phyloP scores from a whole-genome alignment of 2,113 vertebrate species.

The Scopus umbretta region DNA sequence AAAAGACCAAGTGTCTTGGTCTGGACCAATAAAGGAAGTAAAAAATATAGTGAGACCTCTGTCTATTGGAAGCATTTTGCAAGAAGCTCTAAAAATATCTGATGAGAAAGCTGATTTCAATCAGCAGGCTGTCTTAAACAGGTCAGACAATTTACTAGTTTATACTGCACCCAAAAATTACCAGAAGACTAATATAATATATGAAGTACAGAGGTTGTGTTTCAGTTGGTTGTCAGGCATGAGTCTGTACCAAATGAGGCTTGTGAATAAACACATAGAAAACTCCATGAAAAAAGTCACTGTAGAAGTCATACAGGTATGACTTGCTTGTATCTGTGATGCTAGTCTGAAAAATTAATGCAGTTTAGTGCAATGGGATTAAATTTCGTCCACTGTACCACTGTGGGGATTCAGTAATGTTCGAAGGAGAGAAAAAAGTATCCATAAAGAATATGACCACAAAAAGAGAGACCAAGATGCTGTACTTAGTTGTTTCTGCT shows the following conservation, averaged over 20 bases:
- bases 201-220: not conserved
- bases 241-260: not conserved
- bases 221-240: not conserved
- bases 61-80: not conserved
- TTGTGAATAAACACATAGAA: not conserved
- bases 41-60: not conserved
- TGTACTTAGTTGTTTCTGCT: not conserved
- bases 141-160: not conserved
- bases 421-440: not conserved
- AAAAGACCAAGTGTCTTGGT: not conserved
- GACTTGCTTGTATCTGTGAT: not conserved
- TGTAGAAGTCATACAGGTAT: not conserved
- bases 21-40: not conserved
- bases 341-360: not conserved
- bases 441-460: not conserved
- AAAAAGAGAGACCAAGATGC: not conserved
- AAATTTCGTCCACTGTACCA: not conserved
- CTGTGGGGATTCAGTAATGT: not conserved
- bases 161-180: not conserved
- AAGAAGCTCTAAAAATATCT: not conserved
- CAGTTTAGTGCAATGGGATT: not conserved
- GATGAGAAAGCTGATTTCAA: not conserved
- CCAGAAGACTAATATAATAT: not conserved
- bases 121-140: not conserved
- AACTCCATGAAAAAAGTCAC: not conserved